phyloP scores from a whole-genome alignment of 2,113 vertebrate species.

The Nerophis ophidion region DNA sequence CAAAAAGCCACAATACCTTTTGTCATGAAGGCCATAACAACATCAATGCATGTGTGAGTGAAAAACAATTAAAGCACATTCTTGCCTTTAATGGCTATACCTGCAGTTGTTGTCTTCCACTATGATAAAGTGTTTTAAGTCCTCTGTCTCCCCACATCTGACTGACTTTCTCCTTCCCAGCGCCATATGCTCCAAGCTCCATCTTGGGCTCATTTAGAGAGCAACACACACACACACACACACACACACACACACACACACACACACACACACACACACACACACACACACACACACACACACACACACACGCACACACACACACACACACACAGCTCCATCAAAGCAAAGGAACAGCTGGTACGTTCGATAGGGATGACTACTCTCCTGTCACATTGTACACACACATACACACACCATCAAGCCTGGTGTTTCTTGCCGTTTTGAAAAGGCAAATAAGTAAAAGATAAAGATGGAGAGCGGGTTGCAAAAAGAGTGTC shows the following conservation, averaged over 20 bases:
- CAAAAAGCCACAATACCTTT: too few species aligned
- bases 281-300: constrained; percentile 12
- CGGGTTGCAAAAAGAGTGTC: constrained; percentile 17
- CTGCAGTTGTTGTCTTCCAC: constrained; percentile 14
- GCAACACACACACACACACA: constrained; percentile 17
- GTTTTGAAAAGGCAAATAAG: constrained; percentile 25
- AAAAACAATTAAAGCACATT: constrained; percentile 44
- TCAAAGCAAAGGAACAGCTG: constrained; percentile 63
- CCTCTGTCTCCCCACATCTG: constrained; percentile 24
- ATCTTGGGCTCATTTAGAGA: constrained; percentile 57
- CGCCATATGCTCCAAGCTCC: constrained; percentile 60
- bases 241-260: constrained; percentile 16
- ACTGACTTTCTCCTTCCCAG: constrained; percentile 28
- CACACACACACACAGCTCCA: constrained; percentile 29
- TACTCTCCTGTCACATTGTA: constrained; percentile 57
- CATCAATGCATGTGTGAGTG: constrained; percentile 31
- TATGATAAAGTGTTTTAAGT: constrained; percentile 46
- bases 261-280: constrained; percentile 22
- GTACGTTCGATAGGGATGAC: constrained; percentile 61
- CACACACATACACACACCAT: constrained; percentile 18
- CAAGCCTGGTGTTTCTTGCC: constrained; percentile 28
- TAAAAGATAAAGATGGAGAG: constrained; percentile 5
- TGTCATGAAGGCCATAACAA: constrained; percentile 5
- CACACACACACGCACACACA: constrained; percentile 18
- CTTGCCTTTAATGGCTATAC: constrained; percentile 23